Conservation (phyloP, 2,888 invertebrate species). For the Tiphia femorata region DNA sequence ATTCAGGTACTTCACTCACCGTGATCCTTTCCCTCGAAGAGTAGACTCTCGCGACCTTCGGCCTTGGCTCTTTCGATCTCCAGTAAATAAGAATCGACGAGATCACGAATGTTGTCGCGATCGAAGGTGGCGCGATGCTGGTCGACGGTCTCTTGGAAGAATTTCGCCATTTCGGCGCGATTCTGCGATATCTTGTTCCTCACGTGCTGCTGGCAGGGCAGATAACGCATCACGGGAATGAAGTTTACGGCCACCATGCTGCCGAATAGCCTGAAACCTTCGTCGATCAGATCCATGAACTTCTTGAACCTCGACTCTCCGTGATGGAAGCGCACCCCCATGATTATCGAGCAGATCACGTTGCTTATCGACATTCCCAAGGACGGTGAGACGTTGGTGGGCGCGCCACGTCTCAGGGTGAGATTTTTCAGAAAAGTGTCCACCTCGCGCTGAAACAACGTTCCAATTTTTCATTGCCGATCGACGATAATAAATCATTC, state of each 20-base stretch:
- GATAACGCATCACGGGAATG: constrained; percentile 80
- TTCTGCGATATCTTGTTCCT: constrained; percentile 76
- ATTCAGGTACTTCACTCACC: constrained; percentile 75
- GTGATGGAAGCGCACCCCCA: constrained; percentile 87
- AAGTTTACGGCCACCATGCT: constrained; percentile 87
- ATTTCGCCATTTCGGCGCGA: constrained; percentile 86
- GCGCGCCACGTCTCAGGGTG: constrained; percentile 75
- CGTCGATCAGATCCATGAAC: constrained; percentile 89
- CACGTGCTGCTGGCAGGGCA: constrained; percentile 72
- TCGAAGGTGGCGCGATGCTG: constrained; percentile 85
- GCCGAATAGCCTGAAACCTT: constrained; percentile 90
- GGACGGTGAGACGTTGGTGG: constrained; percentile 81
- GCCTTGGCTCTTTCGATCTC: constrained; percentile 87
- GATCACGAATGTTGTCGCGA: constrained; percentile 81
- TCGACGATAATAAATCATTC: too few species aligned
- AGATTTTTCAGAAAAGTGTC: constrained; percentile 79
- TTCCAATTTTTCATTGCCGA: not conserved
- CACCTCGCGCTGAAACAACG: constrained; percentile 75
- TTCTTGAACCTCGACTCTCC: constrained; percentile 83
- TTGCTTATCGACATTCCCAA: constrained; percentile 88
- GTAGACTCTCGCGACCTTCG: constrained; percentile 79
- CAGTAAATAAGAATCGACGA: constrained; percentile 87
- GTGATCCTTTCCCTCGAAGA: constrained; percentile 89
- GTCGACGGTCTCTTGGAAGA: constrained; percentile 87
- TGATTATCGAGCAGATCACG: constrained; percentile 90